Base-by-base conservation (phyloP, 1,140 invertebrate genomes). In the Macrosteles quadrilineatus region DNA sequence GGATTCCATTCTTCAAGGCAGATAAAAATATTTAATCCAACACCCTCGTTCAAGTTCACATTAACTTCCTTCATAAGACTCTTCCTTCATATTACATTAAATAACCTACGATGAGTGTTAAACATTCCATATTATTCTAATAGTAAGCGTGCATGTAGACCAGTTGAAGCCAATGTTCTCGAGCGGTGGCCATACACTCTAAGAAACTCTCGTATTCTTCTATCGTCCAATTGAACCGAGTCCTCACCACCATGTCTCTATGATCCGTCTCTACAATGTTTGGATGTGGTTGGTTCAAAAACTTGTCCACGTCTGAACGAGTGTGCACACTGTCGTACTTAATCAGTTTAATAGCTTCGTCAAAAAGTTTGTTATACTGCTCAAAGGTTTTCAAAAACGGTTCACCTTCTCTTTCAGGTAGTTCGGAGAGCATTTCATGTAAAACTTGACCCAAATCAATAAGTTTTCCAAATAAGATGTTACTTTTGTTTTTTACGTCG, bases 201-300 rank as follows among this genome's bases (percentile, higher is more conserved):
- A 19, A n/a, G 21, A 50, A 50, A 17, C 21, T 21, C 14, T 50
- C 4, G n/a, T 50, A 50, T 4, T 50, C 14, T 50, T 50, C 47
- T 4, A 9, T n/a, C n/a, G 47, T 19, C 47, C 47, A 50, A 19
- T 50, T 50, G 47, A 50, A 50, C 14, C n/a, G 47, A 19, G 47
- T 50, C n/a, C 47, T 17, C 14, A 50, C 21, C 14, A 19, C 47
- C 47, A 17, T 19, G 3, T 50, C n/a, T 19, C 47, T 4, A 50
- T 50, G 21, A 50, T 50, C 47, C 6, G 47, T 50, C n/a, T 50
- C 47, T 50, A n/a, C 47, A 11, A 50, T 50, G 47, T 50, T 50
- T 50, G 47, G 47, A 19, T 50, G 47, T 11, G 47, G 47, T 50
- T 50, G 47, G 14, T 19, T 17, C 47, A 50, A 21, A 50, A 50